Base-by-base conservation (phyloP, 2,888 invertebrate genomes). In the Formica aserva region DNA sequence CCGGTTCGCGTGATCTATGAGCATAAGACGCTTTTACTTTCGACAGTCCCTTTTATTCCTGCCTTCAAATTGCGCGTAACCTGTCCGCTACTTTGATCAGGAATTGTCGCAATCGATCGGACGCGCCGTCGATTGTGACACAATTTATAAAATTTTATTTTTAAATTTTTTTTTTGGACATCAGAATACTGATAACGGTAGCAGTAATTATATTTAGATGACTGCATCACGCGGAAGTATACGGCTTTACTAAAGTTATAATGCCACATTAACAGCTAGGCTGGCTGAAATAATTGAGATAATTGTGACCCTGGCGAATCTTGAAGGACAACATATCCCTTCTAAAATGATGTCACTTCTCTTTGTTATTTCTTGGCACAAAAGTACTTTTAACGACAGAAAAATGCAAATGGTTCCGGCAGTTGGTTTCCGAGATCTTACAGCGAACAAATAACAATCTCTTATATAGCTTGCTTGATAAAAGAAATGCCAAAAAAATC, bases 281-380 rank as follows among this genome's bases (percentile, higher is more conserved):
- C 89, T 91, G 89, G 89, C 89, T 91, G 93, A 93, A 93, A 93
- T 93, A 93, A 94, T 92, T 91, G 87, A 82, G 78, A 66, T 81
- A 86, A 72, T 84, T 85, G 86, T 86, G 89, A 91, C 92, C 91
- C 89, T 92, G 92, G 90, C 82, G 88, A 88, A 87, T 88, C 89
- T 87, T 88, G 91, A 92, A 93, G 93, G 93, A 90, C 91, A 65
- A 67, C 57, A 48, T 67, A 52, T 86, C 85, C 88, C 85, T 90
- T 90, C 88, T 88, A 90, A 87, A 88, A 75, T 86, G 78, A 86
- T 87, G 85, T 85, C 76, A 57, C 67, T 76, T 62, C 32, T 77
- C 83, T 78, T 72, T 82, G 82, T 67, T 66, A 52, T 75, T 84
- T 81, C 84, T 76, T 76, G 75, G 72, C 48, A 80, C 60, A 63